Evolutionary conservation across 2,113 vertebrate species (phyloP).

Genomic region (Petroica traversi): DNA sequence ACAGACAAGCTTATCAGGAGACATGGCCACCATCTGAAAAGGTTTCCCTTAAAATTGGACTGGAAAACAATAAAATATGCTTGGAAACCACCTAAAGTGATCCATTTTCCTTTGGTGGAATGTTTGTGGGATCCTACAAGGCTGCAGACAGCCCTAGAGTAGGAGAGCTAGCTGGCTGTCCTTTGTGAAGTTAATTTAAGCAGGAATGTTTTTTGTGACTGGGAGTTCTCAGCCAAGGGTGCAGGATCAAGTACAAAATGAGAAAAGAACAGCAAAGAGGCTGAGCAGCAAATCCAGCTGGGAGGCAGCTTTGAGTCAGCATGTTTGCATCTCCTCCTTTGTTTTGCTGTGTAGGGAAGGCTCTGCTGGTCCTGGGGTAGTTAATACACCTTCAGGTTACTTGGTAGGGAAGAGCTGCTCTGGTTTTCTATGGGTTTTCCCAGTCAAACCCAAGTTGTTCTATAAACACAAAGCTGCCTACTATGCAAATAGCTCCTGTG

Average conservation of each 20-base stretch:
- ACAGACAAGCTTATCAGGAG: background rate
- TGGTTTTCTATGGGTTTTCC: background rate
- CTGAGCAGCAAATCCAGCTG: background rate
- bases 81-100: background rate
- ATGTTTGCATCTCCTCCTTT: background rate
- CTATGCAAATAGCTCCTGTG: constrained; percentile 71
- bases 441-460: constrained; percentile 49
- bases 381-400: constrained; percentile 20
- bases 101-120: background rate
- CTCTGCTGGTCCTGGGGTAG: background rate
- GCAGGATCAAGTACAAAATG: background rate
- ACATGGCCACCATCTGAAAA: background rate
- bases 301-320: background rate
- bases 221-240: background rate
- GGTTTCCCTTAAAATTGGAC: background rate
- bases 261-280: background rate
- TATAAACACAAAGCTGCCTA: constrained; percentile 59
- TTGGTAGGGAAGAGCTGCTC: background rate
- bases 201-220: background rate
- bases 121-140: background rate
- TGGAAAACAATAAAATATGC: background rate
- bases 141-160: background rate
- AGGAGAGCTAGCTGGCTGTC: background rate
- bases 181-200: background rate
- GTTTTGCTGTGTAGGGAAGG: background rate